Evolutionary conservation across 2,113 vertebrate genomes (phyloP).

Genomic region (Apteryx owenii): DNA sequence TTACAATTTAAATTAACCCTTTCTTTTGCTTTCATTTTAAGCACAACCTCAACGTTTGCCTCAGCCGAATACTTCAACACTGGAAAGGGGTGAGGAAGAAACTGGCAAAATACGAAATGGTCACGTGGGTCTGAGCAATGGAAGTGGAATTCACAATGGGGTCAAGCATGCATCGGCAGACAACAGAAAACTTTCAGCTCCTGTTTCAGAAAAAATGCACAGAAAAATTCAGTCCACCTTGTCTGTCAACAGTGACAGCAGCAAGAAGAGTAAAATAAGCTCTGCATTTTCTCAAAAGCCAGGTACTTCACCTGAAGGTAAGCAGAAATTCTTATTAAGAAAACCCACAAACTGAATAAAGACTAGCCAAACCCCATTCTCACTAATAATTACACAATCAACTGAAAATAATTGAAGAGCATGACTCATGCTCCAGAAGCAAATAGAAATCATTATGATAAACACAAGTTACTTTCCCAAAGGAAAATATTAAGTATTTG

Average conservation of each 20-base stretch:
- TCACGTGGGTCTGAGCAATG: conserved; percentile 76
- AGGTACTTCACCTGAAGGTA: conserved; percentile 93
- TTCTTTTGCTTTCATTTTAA: conserved; percentile 59
- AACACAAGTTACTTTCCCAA: conserved; percentile 46
- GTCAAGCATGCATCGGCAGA: conserved; percentile 72
- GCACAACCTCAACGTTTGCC: conserved; percentile 90
- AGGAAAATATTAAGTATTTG: conserved; percentile 52
- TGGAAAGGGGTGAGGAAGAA: conserved; percentile 80
- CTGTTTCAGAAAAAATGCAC: conserved; percentile 93
- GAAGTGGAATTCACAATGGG: conserved; percentile 80
- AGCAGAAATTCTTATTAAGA: conserved; percentile 49
- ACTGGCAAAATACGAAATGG: conserved; percentile 79
- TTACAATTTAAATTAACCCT: not conserved
- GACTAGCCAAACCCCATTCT: not conserved
- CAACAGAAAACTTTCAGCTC: conserved; percentile 81
- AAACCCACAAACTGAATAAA: not conserved
- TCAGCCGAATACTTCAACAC: conserved; percentile 75
- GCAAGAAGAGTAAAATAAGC: conserved; percentile 90
- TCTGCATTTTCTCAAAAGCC: conserved; percentile 89
- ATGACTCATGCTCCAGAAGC: conserved; percentile 45
- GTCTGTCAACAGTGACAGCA: conserved; percentile 91
- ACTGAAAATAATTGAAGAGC: conserved; percentile 57
- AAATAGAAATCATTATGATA: conserved; percentile 64
- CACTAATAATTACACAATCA: conserved; percentile 42
- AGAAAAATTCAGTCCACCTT: conserved; percentile 93